Evolutionary conservation across 2,113 vertebrate species (phyloP).

Genomic region (Neoarius graeffei): DNA sequence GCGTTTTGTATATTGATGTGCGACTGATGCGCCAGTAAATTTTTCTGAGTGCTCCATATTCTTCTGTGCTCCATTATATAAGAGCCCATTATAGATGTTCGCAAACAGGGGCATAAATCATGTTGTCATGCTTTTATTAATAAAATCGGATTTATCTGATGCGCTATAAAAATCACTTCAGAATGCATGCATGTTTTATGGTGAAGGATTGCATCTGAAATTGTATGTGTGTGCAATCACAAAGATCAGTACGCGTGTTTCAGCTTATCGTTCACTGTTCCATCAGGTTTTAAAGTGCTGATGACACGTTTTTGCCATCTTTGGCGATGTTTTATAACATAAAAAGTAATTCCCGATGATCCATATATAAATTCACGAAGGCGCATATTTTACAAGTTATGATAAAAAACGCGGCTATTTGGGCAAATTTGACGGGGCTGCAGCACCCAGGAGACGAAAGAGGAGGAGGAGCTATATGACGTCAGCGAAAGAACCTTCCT

Average conservation of each 20-base stretch:
- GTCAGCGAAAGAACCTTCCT: too few relatives aligned
- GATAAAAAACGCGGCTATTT: too few relatives aligned
- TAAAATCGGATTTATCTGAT: slow-evolving; percentile 25
- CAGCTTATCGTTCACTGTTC: neutral
- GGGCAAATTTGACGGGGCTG: too few relatives aligned
- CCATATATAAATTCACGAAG: too few relatives aligned
- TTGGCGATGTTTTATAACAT: too few relatives aligned
- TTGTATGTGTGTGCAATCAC: neutral
- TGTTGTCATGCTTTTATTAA: neutral
- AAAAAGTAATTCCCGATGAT: too few relatives aligned
- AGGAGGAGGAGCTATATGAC: too few relatives aligned
- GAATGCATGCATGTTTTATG: slow-evolving; percentile 13
- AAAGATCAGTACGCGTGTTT: neutral
- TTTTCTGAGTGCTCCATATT: neutral
- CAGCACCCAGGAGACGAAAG: too few relatives aligned
- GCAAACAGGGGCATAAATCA: slow-evolving; percentile 19
- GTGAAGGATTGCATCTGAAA: neutral
- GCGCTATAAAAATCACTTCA: slow-evolving; percentile 11
- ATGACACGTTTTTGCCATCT: too few relatives aligned
- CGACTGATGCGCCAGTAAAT: neutral
- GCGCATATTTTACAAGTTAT: too few relatives aligned
- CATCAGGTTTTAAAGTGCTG: neutral
- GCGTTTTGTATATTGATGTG: neutral
- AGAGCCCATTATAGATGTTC: neutral
- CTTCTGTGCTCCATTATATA: neutral